phyloP scores from a whole-genome alignment of 2,888 invertebrate genomes.

The Adineta ricciae region DNA sequence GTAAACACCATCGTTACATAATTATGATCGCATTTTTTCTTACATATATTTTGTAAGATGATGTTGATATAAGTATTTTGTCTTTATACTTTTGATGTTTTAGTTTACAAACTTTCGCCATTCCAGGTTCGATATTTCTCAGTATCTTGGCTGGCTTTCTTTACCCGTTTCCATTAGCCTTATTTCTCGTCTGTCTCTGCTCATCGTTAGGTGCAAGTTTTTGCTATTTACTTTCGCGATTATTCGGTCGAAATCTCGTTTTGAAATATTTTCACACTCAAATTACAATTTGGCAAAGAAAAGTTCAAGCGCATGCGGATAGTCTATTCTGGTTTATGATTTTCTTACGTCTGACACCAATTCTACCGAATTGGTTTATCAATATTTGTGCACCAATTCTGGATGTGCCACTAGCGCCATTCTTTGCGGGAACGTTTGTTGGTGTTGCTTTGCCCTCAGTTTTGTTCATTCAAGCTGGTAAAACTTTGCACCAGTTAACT shows the following conservation, averaged over 20 bases:
- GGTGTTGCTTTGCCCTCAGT: constrained; percentile 77
- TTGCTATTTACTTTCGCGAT: constrained; percentile 81
- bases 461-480: constrained; percentile 91
- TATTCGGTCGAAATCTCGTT: constrained; percentile 75
- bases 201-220: constrained; percentile 88
- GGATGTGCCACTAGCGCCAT: constrained; percentile 80
- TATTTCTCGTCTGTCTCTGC: constrained; percentile 68
- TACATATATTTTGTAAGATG: constrained; percentile 82
- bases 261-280: constrained; percentile 75
- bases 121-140: constrained; percentile 93
- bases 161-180: constrained; percentile 79
- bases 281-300: constrained; percentile 69
- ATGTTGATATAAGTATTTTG: not conserved
- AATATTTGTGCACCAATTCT: constrained; percentile 90
- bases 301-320: constrained; percentile 62
- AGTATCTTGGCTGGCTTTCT: constrained; percentile 92
- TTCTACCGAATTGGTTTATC: constrained; percentile 98
- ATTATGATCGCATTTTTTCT: constrained; percentile 78
- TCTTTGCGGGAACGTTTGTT: constrained; percentile 87
- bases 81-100: constrained; percentile 15
- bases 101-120: constrained; percentile 96
- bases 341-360: constrained; percentile 88
- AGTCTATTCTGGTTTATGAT: constrained; percentile 88
- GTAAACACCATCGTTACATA: constrained; percentile 78
- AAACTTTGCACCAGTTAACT: constrained; percentile 84